These are phyloP conservation scores for Tetranychus cinnabarinus DNA, from an alignment of 1,140 invertebrate species.

Conservation along the genomic window DNA sequence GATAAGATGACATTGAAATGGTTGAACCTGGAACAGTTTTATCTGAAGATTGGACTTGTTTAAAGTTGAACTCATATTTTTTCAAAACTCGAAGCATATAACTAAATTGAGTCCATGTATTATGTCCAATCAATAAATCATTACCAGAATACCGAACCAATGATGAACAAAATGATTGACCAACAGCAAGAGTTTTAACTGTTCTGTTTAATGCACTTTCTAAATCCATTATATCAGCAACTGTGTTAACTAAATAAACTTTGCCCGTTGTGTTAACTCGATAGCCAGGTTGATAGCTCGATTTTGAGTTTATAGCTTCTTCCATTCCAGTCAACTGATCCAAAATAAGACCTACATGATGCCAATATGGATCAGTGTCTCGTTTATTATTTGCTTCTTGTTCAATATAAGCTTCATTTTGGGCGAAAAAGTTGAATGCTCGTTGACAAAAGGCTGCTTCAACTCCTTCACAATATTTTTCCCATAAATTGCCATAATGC, in stretches of 20 bases:
- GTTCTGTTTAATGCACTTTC: not conserved
- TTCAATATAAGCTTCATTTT: slow-evolving; percentile 35
- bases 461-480: slow-evolving; percentile 34
- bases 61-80: slow-evolving; percentile 20
- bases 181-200: slow-evolving; percentile 11
- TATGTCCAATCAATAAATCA: slow-evolving; percentile 7
- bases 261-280: not conserved
- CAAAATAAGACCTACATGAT: slow-evolving; percentile 36
- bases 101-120: slow-evolving; percentile 20
- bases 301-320: not conserved
- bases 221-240: slow-evolving; percentile 2
- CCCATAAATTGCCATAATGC: slow-evolving; percentile 51
- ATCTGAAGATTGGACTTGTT: slow-evolving; percentile 9
- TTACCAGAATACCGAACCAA: slow-evolving; percentile 30
- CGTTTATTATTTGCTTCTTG: slow-evolving; percentile 27
- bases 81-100: slow-evolving; percentile 21
- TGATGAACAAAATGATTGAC: slow-evolving; percentile 31
- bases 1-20: slow-evolving; percentile 8
- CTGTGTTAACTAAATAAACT: not conserved
- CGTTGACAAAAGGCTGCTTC: slow-evolving; percentile 33
- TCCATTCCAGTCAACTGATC: slow-evolving; percentile 26
- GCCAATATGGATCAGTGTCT: slow-evolving; percentile 42
- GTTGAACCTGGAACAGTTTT: not conserved
- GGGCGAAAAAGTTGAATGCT: slow-evolving; percentile 36
- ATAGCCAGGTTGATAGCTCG: not conserved